These are phyloP conservation scores for Wiebesia pumilae DNA, from an alignment of 1,140 invertebrate genomes.

Conservation along the genomic window DNA sequence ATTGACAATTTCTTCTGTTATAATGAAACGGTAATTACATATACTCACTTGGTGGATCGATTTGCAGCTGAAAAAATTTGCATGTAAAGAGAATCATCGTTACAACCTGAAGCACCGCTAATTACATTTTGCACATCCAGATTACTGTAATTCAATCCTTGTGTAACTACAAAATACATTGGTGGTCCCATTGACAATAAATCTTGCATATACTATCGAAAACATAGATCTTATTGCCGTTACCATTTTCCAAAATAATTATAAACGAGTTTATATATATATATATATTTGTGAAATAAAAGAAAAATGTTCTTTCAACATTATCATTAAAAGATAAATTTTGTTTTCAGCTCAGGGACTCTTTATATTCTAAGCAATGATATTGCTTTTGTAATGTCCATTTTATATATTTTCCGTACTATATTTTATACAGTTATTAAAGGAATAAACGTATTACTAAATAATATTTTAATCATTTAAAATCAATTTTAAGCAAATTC, in stretches of 20 bases:
- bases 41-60: slow-evolving; percentile 29
- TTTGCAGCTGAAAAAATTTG: slow-evolving; percentile 88
- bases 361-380: no score
- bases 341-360: no score
- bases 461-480: no score
- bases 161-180: slow-evolving; percentile 95
- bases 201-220: slow-evolving; percentile 82
- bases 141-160: slow-evolving; percentile 86
- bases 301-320: no score
- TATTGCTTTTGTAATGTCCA: no score
- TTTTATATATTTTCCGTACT: no score
- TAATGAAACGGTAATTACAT: background rate
- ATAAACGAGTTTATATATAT: background rate
- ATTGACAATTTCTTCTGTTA: background rate
- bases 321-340: no score
- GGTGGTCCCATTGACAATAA: slow-evolving; percentile 97
- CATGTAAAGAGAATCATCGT: slow-evolving; percentile 86
- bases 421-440: no score
- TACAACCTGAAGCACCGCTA: slow-evolving; percentile 87
- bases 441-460: no score
- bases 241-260: no score
- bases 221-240: background rate
- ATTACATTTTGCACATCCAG: slow-evolving; percentile 87
- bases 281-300: background rate
- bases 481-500: no score